Base-by-base conservation (phyloP, 2,113 vertebrate genomes). In the Anolis sagrei region DNA sequence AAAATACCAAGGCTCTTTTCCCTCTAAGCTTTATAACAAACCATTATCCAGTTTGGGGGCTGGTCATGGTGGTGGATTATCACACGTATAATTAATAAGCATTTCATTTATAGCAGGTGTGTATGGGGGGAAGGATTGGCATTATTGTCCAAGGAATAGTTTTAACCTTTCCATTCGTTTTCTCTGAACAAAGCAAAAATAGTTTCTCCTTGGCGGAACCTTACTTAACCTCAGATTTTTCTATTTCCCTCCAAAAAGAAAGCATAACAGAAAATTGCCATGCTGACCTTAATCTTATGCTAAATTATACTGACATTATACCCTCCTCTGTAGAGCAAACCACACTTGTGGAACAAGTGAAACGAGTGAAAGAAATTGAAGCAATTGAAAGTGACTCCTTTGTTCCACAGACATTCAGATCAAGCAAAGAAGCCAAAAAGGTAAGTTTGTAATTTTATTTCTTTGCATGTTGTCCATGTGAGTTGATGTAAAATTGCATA, bases 361-460 rank as follows among this genome's bases (percentile, higher is more conserved):
- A 96, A 95, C 95, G 99, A 94, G 98, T 98, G 85, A 99, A 99
- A 95, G 98, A 99, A 89, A 99, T 99, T 82, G 98, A 99, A 94
- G 98, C 98, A 93, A 99, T 99, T 95, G 98, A 99, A 93, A 98
- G 97, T 84, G 98, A 99, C 95, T 97, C 97, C 93, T 99, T 99
- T 97, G 93, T 99, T 96, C 97, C 98, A 48, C 98, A 99, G 95
- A 95, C 94, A 92, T 99, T 99, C 97, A 97, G 98, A 97, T 99
- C 99, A 75, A 98, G 97, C 94, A 97, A 98, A 92, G 98, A 99
- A 90, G 89, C 96, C 89, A 97, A 96, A 95, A 98, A 98, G 97
- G 98, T 99, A 97, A 95, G 91, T 92, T 92, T 82, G 34, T 89
- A 86, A 32, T 81, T 68, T 81, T n/a, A 29, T 84, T 62, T 68